phyloP scores from a whole-genome alignment of 2,113 vertebrate species.

The Polyodon spathula region DNA sequence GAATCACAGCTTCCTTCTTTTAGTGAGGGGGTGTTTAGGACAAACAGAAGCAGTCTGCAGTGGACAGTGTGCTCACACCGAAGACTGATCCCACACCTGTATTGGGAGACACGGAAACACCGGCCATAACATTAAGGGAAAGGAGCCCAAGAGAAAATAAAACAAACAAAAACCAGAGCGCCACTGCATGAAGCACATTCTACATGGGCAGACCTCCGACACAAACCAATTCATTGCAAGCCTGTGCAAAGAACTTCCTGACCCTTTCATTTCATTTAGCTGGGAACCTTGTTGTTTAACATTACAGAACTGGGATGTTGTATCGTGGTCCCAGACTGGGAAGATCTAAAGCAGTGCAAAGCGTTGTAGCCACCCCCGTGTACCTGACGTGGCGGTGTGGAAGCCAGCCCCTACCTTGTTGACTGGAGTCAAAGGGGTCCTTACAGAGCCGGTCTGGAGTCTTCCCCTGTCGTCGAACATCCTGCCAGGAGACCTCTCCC shows the following conservation, averaged over 20 bases:
- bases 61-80: slow-evolving; percentile 79
- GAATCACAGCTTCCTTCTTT: background rate
- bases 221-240: no score
- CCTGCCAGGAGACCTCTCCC: slow-evolving; percentile 84
- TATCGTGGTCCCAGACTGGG: slow-evolving; percentile 73
- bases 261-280: no score
- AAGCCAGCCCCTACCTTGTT: slow-evolving; percentile 73
- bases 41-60: background rate
- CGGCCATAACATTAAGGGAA: background rate
- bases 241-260: no score
- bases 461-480: slow-evolving; percentile 81
- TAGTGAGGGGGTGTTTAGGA: background rate
- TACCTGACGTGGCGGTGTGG: background rate
- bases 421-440: slow-evolving; percentile 87
- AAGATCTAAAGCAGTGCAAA: background rate
- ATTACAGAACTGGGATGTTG: no score
- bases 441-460: slow-evolving; percentile 71
- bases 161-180: background rate
- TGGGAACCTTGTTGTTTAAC: no score
- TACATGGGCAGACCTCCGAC: no score
- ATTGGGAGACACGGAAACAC: slow-evolving; percentile 23
- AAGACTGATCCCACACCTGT: slow-evolving; percentile 85
- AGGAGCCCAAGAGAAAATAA: background rate
- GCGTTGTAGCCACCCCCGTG: background rate
- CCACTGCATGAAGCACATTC: background rate